These are phyloP conservation scores for Megaptera novaeangliae DNA, from an alignment of 2,113 vertebrate species.

Conservation along the genomic window DNA sequence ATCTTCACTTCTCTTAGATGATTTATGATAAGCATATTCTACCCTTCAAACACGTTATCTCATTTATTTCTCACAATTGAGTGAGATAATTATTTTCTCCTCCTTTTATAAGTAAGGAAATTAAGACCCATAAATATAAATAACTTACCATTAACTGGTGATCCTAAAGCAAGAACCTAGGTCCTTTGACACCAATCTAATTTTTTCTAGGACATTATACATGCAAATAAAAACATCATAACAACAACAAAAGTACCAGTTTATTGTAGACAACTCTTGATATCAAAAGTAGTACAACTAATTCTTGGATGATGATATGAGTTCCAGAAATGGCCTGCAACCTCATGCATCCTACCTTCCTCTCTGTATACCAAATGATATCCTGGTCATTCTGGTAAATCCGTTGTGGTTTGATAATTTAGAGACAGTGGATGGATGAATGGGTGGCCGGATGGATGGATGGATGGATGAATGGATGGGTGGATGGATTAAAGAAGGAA, in stretches of 20 bases:
- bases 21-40: background rate
- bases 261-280: background rate
- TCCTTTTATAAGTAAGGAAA: background rate
- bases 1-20: background rate
- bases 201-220: background rate
- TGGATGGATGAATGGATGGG: background rate
- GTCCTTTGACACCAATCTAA: background rate
- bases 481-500: background rate
- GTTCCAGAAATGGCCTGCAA: background rate
- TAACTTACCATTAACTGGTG: background rate
- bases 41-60: background rate
- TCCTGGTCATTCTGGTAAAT: background rate
- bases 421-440: background rate
- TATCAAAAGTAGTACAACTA: background rate
- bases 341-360: background rate
- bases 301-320: background rate
- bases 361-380: background rate
- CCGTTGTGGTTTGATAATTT: background rate
- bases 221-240: background rate
- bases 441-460: accelerated
- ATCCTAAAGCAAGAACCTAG: background rate
- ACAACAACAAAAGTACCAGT: background rate
- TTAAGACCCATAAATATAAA: background rate
- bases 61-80: background rate
- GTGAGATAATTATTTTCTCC: background rate